These are phyloP conservation scores for Stomorhina lunata DNA, from an alignment of 2,888 invertebrate genomes.

Conservation along the genomic window DNA sequence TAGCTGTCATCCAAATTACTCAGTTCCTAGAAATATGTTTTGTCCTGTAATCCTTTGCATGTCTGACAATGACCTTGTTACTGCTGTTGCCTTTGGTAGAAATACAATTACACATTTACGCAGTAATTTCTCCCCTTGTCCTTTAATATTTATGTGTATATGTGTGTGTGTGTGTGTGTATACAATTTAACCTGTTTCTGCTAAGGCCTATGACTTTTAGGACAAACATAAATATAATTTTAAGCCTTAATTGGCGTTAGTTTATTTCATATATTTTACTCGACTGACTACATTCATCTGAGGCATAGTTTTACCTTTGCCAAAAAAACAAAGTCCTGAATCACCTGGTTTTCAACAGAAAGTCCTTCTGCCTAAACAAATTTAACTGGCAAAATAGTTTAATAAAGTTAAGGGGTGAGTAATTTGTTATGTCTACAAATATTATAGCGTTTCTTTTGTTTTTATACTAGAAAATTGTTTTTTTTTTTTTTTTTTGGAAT, in stretches of 20 bases:
- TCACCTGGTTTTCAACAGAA: not conserved
- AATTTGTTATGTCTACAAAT: not conserved
- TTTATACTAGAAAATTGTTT: not conserved
- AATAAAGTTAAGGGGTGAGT: not conserved
- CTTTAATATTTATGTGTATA: not conserved
- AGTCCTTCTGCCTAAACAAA: not conserved
- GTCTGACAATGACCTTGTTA: not conserved
- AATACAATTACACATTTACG: not conserved
- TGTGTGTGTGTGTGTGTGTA: too few species aligned
- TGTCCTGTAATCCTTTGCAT: too few species aligned
- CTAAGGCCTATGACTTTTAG: not conserved
- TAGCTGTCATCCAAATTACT: too few species aligned
- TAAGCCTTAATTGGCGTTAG: conserved; percentile 38
- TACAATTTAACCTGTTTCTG: not conserved
- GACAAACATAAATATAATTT: conserved; percentile 8
- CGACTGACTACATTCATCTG: not conserved
- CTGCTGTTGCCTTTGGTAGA: not conserved
- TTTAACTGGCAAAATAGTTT: not conserved
- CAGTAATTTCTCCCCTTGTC: not conserved
- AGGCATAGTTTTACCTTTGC: not conserved
- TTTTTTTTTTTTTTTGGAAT: not conserved
- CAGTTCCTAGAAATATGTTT: too few species aligned
- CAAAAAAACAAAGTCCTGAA: not conserved
- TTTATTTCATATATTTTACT: conserved; percentile 22
- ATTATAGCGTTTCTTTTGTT: too few species aligned